Percentiles rank a stretch among this genome's conserved stretches.
Evolutionary conservation across 2,797 vertebrate genomes (phyloP).

Genomic region (Aplochiton taeniatus): DNA sequence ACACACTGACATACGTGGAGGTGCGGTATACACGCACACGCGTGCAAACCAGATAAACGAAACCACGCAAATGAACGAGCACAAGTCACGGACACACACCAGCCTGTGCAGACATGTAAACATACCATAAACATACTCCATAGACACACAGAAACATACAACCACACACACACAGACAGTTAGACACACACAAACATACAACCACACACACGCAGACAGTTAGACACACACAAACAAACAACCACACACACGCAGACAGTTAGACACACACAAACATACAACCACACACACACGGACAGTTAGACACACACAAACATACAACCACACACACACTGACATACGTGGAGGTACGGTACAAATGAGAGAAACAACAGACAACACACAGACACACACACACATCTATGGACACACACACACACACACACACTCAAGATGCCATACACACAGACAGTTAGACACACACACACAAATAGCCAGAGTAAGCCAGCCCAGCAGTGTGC

Average conservation of each 20-base stretch:
- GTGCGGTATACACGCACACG: constrained; percentile 19
- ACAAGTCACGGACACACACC: constrained; percentile 13
- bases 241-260: neutral
- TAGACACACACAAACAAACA: constrained; percentile 1
- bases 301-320: neutral
- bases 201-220: neutral
- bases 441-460: neutral
- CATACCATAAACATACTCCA: neutral
- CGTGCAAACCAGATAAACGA: too few relatives aligned
- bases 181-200: constrained; percentile 2
- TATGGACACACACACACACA: neutral
- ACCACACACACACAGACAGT: neutral
- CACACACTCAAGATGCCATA: neutral
- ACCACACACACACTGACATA: neutral
- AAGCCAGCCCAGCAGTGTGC: neutral
- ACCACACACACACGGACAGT: neutral
- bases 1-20: constrained; percentile 31
- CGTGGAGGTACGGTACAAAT: too few relatives aligned
- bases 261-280: too few relatives aligned
- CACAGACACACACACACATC: constrained; percentile 11
- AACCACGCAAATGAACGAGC: constrained; percentile 14
- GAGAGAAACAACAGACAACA: too few relatives aligned
- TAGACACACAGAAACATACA: too few relatives aligned
- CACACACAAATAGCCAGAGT: neutral
- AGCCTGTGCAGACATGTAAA: neutral